Evolutionary conservation across 2,797 vertebrate species (phyloP), one percentile per base, ranked within the genome.

Genomic region (Sitta carolinensis): DNA sequence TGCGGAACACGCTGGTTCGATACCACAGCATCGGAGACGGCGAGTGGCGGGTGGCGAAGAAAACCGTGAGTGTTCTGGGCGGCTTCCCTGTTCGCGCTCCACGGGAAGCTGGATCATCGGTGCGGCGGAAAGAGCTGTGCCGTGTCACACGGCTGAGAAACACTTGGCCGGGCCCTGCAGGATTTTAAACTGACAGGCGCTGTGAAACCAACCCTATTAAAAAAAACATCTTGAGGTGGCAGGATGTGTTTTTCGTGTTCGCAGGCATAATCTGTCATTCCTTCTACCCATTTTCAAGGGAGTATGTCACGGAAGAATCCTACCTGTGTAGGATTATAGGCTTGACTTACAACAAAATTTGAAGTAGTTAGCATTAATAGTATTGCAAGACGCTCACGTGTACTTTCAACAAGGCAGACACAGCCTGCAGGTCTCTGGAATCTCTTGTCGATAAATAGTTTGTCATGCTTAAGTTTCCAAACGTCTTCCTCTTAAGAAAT

Each of bases 11-110:
- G 6, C 92, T 98, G 34, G 21, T 98, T 59, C 97, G 94, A 30
- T 98, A 98, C 68, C 97, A 98, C 83, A 87, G 38, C 95, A 91
- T 97, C 87, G 93, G 84, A 42, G 98, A 97, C 36, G 80, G 94
- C 45, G 93, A 97, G 13, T 98, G 98, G 98, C 93, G 97, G 54
- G 11, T 96, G 13, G 97, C 95, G 22, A 98, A 97, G 93, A 97
- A 97, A 97, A 96, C 82, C 4, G 98, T 98, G 97, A 97, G 93
- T 97, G 63, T 8, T 7, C 23, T 3, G 73, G 10, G 48, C 1
- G 2, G 58, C 6, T 12, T 15, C 42, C 13, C 7, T 1, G 1
- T 43, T 3, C 12, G 7, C 11, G 29, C 12, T 22, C 3, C n/a
- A 8, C 6, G 1, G 45, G 20, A 6, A 20, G 30, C 36, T 50